Percentiles rank a stretch among this genome's conserved stretches.
Evolutionary conservation across 2,888 invertebrate species (phyloP).

Genomic region (Drosophila kambysellisi): DNA sequence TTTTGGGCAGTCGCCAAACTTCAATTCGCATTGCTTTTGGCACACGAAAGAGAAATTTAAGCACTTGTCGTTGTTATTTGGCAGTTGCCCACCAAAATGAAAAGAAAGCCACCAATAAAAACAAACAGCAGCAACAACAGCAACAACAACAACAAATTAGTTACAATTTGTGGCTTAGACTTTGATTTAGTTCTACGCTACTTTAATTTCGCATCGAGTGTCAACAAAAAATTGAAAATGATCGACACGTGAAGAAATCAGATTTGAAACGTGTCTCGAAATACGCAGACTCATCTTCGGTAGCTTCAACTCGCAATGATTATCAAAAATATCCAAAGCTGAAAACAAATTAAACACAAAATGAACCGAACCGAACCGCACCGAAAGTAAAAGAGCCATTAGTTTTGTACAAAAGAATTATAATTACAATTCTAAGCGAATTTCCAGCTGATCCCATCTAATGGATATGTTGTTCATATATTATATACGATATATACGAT

Average conservation of each 20-base stretch:
- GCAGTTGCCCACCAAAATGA: conserved; percentile 52
- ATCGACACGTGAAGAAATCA: conserved; percentile 38
- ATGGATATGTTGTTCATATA: conserved; percentile 38
- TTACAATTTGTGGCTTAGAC: conserved; percentile 72
- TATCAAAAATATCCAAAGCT: conserved; percentile 31
- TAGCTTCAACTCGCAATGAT: conserved; percentile 38
- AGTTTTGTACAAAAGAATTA: conserved; percentile 67
- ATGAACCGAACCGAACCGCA: conserved; percentile 41
- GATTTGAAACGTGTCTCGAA: conserved; percentile 33
- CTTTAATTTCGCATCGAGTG: conserved; percentile 63
- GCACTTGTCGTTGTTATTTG: conserved; percentile 51
- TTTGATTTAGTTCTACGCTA: conserved; percentile 76
- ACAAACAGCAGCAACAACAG: conserved; percentile 35
- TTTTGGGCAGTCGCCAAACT: conserved; percentile 44
- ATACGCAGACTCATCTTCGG: conserved; percentile 50
- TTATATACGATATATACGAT: conserved; percentile 10
- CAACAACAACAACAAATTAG: conserved; percentile 60
- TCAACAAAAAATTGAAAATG: conserved; percentile 60
- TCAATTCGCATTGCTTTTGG: conserved; percentile 64
- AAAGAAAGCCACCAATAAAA: conserved; percentile 45
- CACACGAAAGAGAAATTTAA: conserved; percentile 72
- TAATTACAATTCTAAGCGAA: conserved; percentile 71
- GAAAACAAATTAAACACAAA: conserved; percentile 43
- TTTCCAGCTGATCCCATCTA: conserved; percentile 36
- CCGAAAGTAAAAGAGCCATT: conserved; percentile 71